Conservation (phyloP, 2,888 invertebrate species). For the Sinotaia quadrata region DNA sequence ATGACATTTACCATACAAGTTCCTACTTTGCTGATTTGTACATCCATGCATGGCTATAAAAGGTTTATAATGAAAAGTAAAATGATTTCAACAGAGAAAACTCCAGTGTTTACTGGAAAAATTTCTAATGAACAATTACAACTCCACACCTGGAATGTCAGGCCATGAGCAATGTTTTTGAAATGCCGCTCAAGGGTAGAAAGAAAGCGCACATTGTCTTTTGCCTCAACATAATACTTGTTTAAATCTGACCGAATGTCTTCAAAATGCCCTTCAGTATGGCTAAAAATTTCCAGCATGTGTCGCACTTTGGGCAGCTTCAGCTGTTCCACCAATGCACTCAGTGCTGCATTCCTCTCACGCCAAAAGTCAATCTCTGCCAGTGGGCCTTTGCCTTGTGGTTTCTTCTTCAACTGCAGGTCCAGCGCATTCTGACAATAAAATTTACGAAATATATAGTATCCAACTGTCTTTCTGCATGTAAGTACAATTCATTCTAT, state of each 20-base stretch:
- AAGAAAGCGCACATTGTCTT: conserved; percentile 84
- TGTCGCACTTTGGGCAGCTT: conserved; percentile 79
- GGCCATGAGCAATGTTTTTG: conserved; percentile 81
- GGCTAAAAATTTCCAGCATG: conserved; percentile 72
- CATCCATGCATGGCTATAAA: no score
- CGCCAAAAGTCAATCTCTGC: conserved; percentile 91
- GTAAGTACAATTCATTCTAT: no score
- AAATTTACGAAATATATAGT: no score
- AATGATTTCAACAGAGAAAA: no score
- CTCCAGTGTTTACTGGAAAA: no score
- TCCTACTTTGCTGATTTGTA: no score
- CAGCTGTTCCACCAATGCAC: conserved; percentile 85
- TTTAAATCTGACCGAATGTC: conserved; percentile 78
- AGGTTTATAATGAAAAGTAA: no score
- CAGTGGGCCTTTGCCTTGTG: conserved; percentile 83
- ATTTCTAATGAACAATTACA: no score
- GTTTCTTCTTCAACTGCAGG: conserved; percentile 63
- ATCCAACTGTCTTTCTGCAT: no score
- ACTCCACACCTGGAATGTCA: conserved; percentile 77
- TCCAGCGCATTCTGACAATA: conserved; percentile 65
- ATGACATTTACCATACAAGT: no score
- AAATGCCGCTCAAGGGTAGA: conserved; percentile 84
- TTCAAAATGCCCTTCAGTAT: conserved; percentile 77
- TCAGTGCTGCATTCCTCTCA: conserved; percentile 83
- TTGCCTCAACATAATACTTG: conserved; percentile 81